These are phyloP conservation scores for Cyclina sinensis DNA, from an alignment of 1,140 invertebrate species.

Conservation along the genomic window DNA sequence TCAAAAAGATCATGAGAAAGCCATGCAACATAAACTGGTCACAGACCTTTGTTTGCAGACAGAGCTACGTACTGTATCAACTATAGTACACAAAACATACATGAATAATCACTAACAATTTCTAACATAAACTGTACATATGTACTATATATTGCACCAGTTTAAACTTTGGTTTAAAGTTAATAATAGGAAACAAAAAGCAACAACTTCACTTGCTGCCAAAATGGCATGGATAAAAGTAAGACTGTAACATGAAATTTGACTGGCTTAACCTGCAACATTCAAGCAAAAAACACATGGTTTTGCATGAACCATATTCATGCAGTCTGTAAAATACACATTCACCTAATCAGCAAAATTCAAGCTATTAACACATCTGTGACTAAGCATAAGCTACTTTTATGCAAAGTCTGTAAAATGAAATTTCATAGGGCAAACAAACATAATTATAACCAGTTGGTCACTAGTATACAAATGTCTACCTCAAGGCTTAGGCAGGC, in stretches of 20 bases:
- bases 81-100: constrained; percentile 23
- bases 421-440: no score
- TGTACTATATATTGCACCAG: constrained; percentile 38
- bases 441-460: no score
- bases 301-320: no score
- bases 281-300: neutral
- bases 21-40: constrained; percentile 27
- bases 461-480: no score
- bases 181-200: constrained; percentile 21
- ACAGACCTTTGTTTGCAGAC: neutral
- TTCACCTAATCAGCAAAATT: neutral
- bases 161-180: constrained; percentile 45
- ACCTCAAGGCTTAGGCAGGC: no score
- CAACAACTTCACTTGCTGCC: neutral
- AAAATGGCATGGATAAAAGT: no score
- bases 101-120: constrained; percentile 33
- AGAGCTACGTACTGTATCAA: constrained; percentile 1
- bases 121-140: constrained; percentile 44
- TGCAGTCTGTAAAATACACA: no score
- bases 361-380: neutral
- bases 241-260: neutral
- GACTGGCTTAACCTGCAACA: neutral
- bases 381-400: no score
- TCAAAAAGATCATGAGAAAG: neutral
- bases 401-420: no score